phyloP scores from a whole-genome alignment of 2,797 vertebrate genomes.

The Ctenopoma kingsleyae region DNA sequence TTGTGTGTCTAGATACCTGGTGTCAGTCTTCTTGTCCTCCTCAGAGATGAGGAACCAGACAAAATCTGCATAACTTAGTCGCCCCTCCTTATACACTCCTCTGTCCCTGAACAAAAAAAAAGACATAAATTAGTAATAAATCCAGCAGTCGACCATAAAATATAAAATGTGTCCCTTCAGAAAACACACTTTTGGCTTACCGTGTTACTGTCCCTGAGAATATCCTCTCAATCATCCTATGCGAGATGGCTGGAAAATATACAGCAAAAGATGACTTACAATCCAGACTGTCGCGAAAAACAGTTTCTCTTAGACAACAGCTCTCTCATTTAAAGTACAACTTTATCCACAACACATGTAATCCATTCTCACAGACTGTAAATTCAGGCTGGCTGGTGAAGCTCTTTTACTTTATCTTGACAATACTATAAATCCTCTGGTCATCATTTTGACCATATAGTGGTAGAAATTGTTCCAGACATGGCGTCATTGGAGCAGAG shows the following conservation, averaged over 20 bases:
- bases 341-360: slow-evolving; percentile 62
- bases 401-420: slow-evolving; percentile 62
- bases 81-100: slow-evolving; percentile 87
- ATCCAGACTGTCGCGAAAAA: slow-evolving; percentile 14
- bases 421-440: slow-evolving; percentile 69
- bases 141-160: background rate
- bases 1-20: slow-evolving; percentile 83
- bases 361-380: slow-evolving; percentile 67
- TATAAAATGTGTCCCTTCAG: background rate
- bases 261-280: slow-evolving; percentile 41
- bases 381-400: slow-evolving; percentile 52
- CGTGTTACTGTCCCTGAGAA: slow-evolving; percentile 97
- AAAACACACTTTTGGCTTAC: slow-evolving; percentile 68
- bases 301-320: slow-evolving; percentile 27
- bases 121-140: slow-evolving; percentile 15
- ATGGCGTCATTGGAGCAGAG: slow-evolving; percentile 69
- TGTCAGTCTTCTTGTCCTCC: slow-evolving; percentile 95
- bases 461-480: slow-evolving; percentile 74
- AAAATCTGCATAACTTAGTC: slow-evolving; percentile 93
- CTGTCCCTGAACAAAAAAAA: slow-evolving; percentile 80
- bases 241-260: slow-evolving; percentile 89
- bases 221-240: slow-evolving; percentile 93
- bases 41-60: slow-evolving; percentile 98
- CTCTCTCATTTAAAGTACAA: slow-evolving; percentile 28
- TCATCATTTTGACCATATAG: slow-evolving; percentile 63